Percentiles rank a stretch among this genome's conserved stretches.
phyloP scores from a whole-genome alignment of 2,888 invertebrate species.

The Plagiodera versicolora region DNA sequence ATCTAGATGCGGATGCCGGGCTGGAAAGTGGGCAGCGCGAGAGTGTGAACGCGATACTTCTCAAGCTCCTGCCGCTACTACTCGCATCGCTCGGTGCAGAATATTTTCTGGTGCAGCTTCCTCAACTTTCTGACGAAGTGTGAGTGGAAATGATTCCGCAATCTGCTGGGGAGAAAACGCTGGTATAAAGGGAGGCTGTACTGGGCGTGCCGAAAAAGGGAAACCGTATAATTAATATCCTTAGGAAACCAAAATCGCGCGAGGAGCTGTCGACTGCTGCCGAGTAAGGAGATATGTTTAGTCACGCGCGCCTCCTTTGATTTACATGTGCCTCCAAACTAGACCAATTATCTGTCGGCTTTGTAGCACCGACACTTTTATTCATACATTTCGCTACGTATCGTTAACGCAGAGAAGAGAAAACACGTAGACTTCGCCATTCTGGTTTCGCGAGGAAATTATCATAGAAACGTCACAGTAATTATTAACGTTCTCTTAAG shows the following conservation, averaged over 20 bases:
- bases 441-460: constrained; percentile 38
- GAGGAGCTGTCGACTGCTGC: constrained; percentile 29
- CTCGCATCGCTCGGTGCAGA: too few species aligned
- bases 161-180: too few species aligned
- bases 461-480: constrained; percentile 42
- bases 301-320: constrained; percentile 53
- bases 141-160: too few species aligned
- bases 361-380: constrained; percentile 49
- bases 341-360: constrained; percentile 53
- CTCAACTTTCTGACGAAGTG: too few species aligned
- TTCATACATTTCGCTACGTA: constrained; percentile 50
- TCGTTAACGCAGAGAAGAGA: constrained; percentile 47
- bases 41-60: too few species aligned
- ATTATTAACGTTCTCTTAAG: constrained; percentile 34
- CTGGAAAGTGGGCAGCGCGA: too few species aligned
- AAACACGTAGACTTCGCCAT: constrained; percentile 7
- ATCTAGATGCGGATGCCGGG: too few species aligned
- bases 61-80: too few species aligned
- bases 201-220: constrained; percentile 23
- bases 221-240: constrained; percentile 45
- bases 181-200: neutral
- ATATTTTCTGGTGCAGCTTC: too few species aligned
- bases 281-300: constrained; percentile 53
- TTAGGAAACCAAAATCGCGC: constrained; percentile 39
- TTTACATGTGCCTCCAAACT: constrained; percentile 54